Evolutionary conservation across 2,888 invertebrate species (phyloP).

Genomic region (Margaritifera margaritifera): DNA sequence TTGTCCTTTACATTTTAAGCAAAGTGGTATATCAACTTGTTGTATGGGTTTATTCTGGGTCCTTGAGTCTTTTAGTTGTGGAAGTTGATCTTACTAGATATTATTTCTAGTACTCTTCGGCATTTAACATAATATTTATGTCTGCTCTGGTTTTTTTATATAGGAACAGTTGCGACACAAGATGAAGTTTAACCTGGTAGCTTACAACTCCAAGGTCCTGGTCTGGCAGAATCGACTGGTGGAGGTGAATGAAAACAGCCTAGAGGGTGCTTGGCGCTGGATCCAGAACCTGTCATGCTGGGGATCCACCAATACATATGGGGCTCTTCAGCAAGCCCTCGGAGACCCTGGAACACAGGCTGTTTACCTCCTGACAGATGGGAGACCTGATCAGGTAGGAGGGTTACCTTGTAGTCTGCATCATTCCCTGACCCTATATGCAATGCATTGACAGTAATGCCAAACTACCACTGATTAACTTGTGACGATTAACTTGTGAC

Average conservation of each 20-base stretch:
- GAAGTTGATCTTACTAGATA: too few species aligned
- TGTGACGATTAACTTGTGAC: too few species aligned
- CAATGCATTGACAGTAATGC: too few species aligned
- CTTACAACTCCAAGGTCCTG: conserved; percentile 65
- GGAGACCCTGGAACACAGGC: conserved; percentile 70
- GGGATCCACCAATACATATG: conserved; percentile 72
- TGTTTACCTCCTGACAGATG: conserved; percentile 72
- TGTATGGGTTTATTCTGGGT: too few species aligned
- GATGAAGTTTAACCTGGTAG: conserved; percentile 70
- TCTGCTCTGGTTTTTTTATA: too few species aligned
- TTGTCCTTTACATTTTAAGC: too few species aligned
- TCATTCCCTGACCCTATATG: neutral
- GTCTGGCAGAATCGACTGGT: conserved; percentile 71
- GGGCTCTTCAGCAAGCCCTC: conserved; percentile 69
- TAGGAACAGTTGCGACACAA: conserved; percentile 73
- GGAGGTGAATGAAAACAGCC: conserved; percentile 68
- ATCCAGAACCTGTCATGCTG: conserved; percentile 66
- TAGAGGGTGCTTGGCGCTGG: conserved; percentile 68
- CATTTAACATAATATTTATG: neutral
- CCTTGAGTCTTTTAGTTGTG: too few species aligned
- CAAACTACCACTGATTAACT: too few species aligned
- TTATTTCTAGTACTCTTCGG: neutral
- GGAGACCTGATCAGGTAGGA: conserved; percentile 71
- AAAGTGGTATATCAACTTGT: too few species aligned
- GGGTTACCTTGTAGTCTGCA: neutral